Percentiles rank a stretch among this genome's conserved stretches.
Conservation (phyloP, 2,797 vertebrate genomes). For the Pempheris klunzingeri region DNA sequence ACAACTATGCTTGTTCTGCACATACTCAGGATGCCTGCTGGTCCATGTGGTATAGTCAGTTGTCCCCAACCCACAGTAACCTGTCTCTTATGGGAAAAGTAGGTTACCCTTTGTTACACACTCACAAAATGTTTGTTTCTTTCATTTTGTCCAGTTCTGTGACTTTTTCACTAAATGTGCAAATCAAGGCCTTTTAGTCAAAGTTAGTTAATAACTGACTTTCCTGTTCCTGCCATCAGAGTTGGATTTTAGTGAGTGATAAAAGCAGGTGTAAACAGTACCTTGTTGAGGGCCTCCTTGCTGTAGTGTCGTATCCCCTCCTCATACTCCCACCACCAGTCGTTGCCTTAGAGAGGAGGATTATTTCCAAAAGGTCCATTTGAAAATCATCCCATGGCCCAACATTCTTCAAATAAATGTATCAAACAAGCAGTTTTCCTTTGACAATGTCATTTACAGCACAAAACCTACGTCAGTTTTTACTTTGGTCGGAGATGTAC, state of each 20-base stretch:
- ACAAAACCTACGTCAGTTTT: not conserved
- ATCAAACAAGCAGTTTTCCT: constrained; percentile 7
- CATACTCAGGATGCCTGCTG: constrained; percentile 42
- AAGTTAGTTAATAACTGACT: not conserved
- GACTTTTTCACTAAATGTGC: not conserved
- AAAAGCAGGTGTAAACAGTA: constrained; percentile 46
- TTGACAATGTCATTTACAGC: not conserved
- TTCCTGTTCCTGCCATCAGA: not conserved
- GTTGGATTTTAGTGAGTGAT: not conserved
- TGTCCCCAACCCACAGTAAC: not conserved
- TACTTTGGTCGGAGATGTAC: not conserved
- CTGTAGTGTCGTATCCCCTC: constrained; percentile 83
- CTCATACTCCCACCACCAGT: constrained; percentile 85
- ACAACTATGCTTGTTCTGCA: constrained; percentile 39
- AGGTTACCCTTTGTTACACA: not conserved
- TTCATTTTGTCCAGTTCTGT: not conserved
- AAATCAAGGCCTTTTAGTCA: not conserved
- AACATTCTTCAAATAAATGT: not conserved
- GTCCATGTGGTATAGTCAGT: not conserved
- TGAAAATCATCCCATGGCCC: not conserved
- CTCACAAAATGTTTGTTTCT: not conserved
- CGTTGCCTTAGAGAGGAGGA: constrained; percentile 74
- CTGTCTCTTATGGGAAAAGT: constrained; percentile 19
- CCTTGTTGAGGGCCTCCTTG: constrained; percentile 82
- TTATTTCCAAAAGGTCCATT: constrained; percentile 11